Conservation (phyloP, 2,888 invertebrate genomes). For the Baronia brevicornis region DNA sequence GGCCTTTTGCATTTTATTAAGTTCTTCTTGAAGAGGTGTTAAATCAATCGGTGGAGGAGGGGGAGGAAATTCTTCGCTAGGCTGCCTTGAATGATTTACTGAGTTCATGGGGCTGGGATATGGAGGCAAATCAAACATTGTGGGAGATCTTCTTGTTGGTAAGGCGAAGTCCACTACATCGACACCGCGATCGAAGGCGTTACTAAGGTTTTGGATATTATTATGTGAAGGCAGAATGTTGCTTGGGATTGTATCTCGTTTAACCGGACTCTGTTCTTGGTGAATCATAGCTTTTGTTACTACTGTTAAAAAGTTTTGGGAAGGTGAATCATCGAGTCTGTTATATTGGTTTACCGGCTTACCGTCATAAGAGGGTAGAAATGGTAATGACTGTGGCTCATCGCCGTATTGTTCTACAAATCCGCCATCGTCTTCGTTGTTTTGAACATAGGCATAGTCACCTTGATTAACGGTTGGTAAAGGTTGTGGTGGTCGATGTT, state of each 20-base stretch:
- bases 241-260: slow-evolving; percentile 54
- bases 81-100: slow-evolving; percentile 87
- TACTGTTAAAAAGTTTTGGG: slow-evolving; percentile 79
- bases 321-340: slow-evolving; percentile 53
- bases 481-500: slow-evolving; percentile 59
- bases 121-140: slow-evolving; percentile 81
- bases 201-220: slow-evolving; percentile 55
- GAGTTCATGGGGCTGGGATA: slow-evolving; percentile 88
- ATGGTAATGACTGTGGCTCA: slow-evolving; percentile 79
- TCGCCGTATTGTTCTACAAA: slow-evolving; percentile 68
- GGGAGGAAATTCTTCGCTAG: slow-evolving; percentile 92
- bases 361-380: slow-evolving; percentile 73
- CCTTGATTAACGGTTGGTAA: slow-evolving; percentile 36
- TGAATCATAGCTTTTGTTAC: slow-evolving; percentile 91
- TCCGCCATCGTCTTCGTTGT: slow-evolving; percentile 64
- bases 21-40: slow-evolving; percentile 78
- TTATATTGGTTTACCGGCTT: slow-evolving; percentile 50
- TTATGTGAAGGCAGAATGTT: slow-evolving; percentile 40
- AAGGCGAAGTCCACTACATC: slow-evolving; percentile 80
- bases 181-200: slow-evolving; percentile 64
- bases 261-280: slow-evolving; percentile 84
- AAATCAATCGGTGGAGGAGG: slow-evolving; percentile 88
- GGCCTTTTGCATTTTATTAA: slow-evolving; percentile 60
- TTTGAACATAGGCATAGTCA: slow-evolving; percentile 36
- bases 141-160: slow-evolving; percentile 52